Evolutionary conservation across 2,888 invertebrate genomes (phyloP), one percentile per base, ranked within the genome.

Genomic region (Antitype chi): DNA sequence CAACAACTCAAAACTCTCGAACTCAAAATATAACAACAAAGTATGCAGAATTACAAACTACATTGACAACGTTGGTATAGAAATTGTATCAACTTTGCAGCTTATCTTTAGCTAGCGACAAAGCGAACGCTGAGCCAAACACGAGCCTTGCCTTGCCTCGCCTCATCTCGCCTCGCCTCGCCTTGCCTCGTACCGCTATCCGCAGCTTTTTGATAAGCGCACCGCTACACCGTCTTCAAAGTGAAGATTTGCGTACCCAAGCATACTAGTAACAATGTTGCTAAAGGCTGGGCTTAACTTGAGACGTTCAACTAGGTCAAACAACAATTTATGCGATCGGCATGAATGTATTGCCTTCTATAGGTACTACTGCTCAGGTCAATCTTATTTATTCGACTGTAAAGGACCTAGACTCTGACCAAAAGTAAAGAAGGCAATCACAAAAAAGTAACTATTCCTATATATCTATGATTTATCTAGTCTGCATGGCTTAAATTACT

Each of bases 121-220:
- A 88, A 86, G 86, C 78, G 67, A 79, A 81, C 60, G 74, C 70
- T 80, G 80, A 73, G 73, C 76, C 74, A 80, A 80, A 80, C 71
- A 75, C 76, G 64, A 78, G 76, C 74, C 62, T 74, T 68, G 71
- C 49, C 59, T 84, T 70, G 70, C 70, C 68, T 73, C 32, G 70
- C 43, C 59, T 73, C 17, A 64, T 55, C 63, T 81, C 52, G 64
- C 28, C 55, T 80, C 53, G 77, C 69, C 59, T 82, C 28, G 80
- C 74, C 76, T 76, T 55, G 69, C 76, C 47, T 67, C 73, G 60
- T 77, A 73, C 70, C 74, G 70, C 74, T 81, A 78, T 86, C 78
- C 80, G 64, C 73, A 86, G 85, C 87, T 82, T 88, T 85, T 87
- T 81, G 87, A 85, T 88, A 88, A 85, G 78, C 85, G 73, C 79